Percentiles rank a stretch among this genome's conserved stretches.
Conservation (phyloP, 2,888 invertebrate genomes). For the Tholera decimalis region DNA sequence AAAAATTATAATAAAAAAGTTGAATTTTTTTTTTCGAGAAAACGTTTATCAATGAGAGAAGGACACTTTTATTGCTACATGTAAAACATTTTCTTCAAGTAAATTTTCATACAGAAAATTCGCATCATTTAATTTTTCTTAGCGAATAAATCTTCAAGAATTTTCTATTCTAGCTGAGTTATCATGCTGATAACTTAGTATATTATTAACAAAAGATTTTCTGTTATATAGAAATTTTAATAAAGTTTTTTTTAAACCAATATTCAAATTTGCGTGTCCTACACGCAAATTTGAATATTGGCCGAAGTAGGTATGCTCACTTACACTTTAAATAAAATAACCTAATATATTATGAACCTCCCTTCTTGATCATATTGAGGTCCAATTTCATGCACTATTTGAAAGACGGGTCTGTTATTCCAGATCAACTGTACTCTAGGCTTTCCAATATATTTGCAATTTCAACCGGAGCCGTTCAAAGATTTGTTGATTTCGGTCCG, state of each 20-base stretch:
- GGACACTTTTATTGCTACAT: slow-evolving; percentile 17
- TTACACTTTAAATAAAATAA: slow-evolving; percentile 1
- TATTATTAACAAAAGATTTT: too few relatives aligned
- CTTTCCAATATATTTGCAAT: slow-evolving; percentile 64
- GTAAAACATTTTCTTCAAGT: slow-evolving; percentile 8
- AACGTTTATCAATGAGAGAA: slow-evolving; percentile 15
- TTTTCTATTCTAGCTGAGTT: too few relatives aligned
- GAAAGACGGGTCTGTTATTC: slow-evolving; percentile 59
- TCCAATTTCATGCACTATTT: slow-evolving; percentile 65
- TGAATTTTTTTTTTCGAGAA: slow-evolving; percentile 7
- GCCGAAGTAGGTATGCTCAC: neutral
- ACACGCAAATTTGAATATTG: too few relatives aligned
- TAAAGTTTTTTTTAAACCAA: too few relatives aligned
- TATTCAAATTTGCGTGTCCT: neutral
- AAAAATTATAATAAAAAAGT: too few relatives aligned
- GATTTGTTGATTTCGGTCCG: slow-evolving; percentile 43
- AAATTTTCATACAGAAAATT: slow-evolving; percentile 2
- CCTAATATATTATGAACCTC: slow-evolving; percentile 41
- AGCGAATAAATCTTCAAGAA: too few relatives aligned
- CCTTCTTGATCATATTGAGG: slow-evolving; percentile 57
- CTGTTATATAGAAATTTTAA: too few relatives aligned
- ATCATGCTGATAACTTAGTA: too few relatives aligned
- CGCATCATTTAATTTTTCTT: neutral
- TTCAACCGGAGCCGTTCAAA: slow-evolving; percentile 50
- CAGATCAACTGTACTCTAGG: slow-evolving; percentile 56